phyloP scores from a whole-genome alignment of 1,140 invertebrate genomes.

The Phthorimaea operculella region DNA sequence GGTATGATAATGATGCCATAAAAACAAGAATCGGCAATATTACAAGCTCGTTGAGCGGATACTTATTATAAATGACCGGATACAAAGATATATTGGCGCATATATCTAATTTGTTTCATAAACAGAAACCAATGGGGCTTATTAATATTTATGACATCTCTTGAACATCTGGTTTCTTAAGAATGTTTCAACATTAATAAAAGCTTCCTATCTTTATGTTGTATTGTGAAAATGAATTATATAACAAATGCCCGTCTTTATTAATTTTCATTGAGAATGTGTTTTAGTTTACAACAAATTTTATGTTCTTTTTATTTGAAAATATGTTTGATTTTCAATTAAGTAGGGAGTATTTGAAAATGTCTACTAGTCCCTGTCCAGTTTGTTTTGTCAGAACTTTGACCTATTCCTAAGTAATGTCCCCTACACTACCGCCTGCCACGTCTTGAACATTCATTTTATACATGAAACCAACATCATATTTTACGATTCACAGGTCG shows the following conservation, averaged over 20 bases:
- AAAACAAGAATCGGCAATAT: no score
- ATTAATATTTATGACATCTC: constrained; percentile 14
- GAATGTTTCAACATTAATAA: constrained; percentile 9
- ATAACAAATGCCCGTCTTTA: no score
- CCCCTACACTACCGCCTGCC: background rate
- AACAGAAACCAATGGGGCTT: constrained; percentile 5
- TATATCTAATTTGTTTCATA: background rate
- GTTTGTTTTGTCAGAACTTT: no score
- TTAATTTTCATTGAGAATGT: no score
- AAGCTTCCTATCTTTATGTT: background rate
- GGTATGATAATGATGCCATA: no score
- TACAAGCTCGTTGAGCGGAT: no score
- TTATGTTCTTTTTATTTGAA: no score
- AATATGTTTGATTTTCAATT: no score
- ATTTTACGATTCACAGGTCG: constrained; percentile 10
- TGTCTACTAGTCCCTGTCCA: no score
- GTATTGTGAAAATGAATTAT: no score
- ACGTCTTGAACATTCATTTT: background rate
- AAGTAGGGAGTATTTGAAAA: no score
- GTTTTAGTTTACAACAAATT: no score
- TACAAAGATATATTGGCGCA: constrained; percentile 1
- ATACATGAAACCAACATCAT: constrained; percentile 6
- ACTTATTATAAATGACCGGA: background rate
- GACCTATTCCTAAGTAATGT: background rate
- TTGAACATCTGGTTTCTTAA: constrained; percentile 16